Evolutionary conservation across 1,140 invertebrate species (phyloP), one percentile per base, ranked within the genome.

Genomic region (Ostrea denselamellosa): DNA sequence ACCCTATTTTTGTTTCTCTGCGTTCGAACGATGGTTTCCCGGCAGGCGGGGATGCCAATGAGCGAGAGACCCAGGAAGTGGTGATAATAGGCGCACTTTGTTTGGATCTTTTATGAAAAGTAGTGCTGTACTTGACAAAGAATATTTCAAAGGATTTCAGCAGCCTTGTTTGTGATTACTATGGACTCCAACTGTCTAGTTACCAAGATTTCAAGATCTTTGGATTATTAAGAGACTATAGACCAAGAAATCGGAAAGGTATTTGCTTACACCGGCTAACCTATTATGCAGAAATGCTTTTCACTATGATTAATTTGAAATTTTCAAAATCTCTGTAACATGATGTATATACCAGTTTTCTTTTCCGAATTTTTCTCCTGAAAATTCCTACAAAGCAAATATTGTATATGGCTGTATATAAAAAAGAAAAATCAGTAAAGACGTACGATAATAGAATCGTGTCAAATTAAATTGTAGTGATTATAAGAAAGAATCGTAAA

Each of bases 21-120:
- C 10, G 68, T 25, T 28, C 9, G 68, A 25, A 25, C 14, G 9
- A 25, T 7, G 22, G 56, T 62, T 62, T 62, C 14, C 7, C 14
- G 68, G 68, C 28, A 34, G 12, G 68, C 25, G 22, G 68, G 68
- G 68, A 25, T 77, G 22, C 25, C 25, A 14, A 77, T 10, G 28
- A 28, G 28, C 14, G 68, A 25, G 25, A 77, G 25, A 28, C 28
- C 25, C 68, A 34, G 68, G 25, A 77, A 77, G 8, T 77, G 68
- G 68, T 34, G 68, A 77, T 77, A 28, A 77, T 77, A 14, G 68
- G 25, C 28, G 9, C 28, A 14, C 28, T 77, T 25, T 25, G 22
- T 77, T 34, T 77, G 68, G 68, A 77, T 77, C 68, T 77, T n/a
- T 28, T 77, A 28, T 77, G 68, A 77, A 25, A 34, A 77, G 22